A percentile compares a stretch with the other conserved stretches of the same genome.
These are phyloP conservation scores for Patagioenas fasciata DNA, from an alignment of 2,113 vertebrate species.

Conservation along the genomic window DNA sequence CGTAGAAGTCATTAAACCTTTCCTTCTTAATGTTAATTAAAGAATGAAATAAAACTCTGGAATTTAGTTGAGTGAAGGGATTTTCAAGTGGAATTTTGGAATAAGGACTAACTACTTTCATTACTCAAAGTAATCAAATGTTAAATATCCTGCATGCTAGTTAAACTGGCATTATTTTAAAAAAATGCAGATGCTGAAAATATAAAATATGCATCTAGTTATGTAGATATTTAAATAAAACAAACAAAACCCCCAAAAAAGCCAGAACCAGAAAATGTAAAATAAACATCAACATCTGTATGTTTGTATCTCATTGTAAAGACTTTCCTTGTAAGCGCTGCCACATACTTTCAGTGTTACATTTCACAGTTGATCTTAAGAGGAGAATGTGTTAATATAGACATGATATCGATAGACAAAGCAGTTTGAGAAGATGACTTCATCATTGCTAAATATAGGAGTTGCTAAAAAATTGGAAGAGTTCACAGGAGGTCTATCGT, in stretches of 20 bases:
- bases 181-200: background rate
- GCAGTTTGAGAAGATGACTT: background rate
- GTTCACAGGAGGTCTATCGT: background rate
- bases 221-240: background rate
- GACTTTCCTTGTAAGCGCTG: background rate
- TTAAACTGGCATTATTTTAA: background rate
- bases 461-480: background rate
- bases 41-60: background rate
- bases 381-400: background rate
- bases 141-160: background rate
- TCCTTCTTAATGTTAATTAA: background rate
- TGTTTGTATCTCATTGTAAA: background rate
- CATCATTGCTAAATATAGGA: background rate
- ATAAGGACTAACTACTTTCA: background rate
- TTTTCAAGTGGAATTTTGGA: background rate
- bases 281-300: background rate
- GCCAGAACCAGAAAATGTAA: background rate
- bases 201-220: background rate
- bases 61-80: background rate
- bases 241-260: background rate
- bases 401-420: background rate
- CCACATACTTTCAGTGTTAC: background rate
- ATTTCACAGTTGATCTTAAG: background rate
- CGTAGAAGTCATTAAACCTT: background rate
- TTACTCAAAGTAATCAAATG: background rate